Base-by-base conservation (phyloP, 2,797 vertebrate species). In the Cynodonichthys magdalenae region DNA sequence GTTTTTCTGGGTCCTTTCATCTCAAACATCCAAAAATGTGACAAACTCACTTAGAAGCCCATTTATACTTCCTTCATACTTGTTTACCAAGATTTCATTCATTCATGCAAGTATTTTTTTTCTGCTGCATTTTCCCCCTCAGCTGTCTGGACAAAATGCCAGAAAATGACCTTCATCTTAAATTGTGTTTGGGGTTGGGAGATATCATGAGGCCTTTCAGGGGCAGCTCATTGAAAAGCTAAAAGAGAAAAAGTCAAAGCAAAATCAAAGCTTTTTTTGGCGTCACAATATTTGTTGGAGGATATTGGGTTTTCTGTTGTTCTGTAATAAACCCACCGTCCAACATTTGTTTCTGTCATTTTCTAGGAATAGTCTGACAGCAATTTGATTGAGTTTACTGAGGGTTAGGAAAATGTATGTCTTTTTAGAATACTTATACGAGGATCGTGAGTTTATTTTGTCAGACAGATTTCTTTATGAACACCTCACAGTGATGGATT, bases 381-480 rank as follows among this genome's bases (percentile, higher is more conserved):
- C 31, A 54, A 10, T 54, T 31, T 34, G 51, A 17, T 15, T 1
- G 7, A 0, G 45, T 0, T n/a, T 9, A 8, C n/a, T 46, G 45
- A 19, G 19, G 11, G n/a, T 18, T 8, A 8, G 19, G 45, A 11
- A 18, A 19, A n/a, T n/a, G n/a, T n/a, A n/a, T 31, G 20, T 4
- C 11, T 15, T 53, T 17, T 4, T 9, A 15, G 47, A 31, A 27
- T 1, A 42, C 19, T 56, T 45, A 53, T 6, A 31, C 0, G 47
- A 7, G 60, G 4, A 67, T 52, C 47, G 31, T 0, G 57, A 4
- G 29, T 44, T 63, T 59, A 19, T 58, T 34, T 18, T 5, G 10
- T 42, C 49, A 27, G 15, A 19, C 15, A 15, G 41, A 8, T 41
- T 57, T 55, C 41, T 67, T 39, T 53, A 74, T 59, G 52, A 68